Evolutionary conservation across 30 jellyfish, hydroid and myxozoan species (phyloP), one percentile per base, ranked within the genome.

Genomic region (Hydra vulgaris): DNA sequence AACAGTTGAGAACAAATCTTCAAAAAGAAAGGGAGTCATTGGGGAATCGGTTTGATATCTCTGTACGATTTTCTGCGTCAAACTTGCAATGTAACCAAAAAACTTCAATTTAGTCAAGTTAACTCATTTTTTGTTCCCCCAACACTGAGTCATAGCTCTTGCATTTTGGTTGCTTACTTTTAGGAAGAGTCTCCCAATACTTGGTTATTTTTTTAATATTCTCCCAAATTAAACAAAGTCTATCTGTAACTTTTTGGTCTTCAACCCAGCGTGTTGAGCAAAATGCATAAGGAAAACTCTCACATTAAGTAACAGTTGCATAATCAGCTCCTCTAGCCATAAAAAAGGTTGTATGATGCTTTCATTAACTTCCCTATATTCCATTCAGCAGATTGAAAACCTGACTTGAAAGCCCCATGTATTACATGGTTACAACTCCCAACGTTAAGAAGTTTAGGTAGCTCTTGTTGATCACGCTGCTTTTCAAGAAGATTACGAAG

Each of bases 181-280:
- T 69, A 21, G 76, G 76, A 69, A 69, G 76, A 69, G 26, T 1
- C 15, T 69, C 76, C 76, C 76, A 69, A 69, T 1, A 69, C 76
- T 69, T 69, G 25, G 27, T 23, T 8, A 69, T 69, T 69, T 69
- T 69, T 23, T 20, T 23, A 69, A 69, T 69, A 69, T 69, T 69
- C 27, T 69, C 76, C 76, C 76, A 69, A 69, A 69, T 69, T 69
- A 20, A 21, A 69, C 25, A 20, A 1, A 69, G 15, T 20, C 76
- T 21, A 4, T 69, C 76, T 69, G 76, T 15, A 20, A 69, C 76
- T 8, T 20, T 23, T 69, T 69, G 25, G 76, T 69, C 76, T 69
- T 69, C 76, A 21, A 69, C 76, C 76, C 76, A 69, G 26, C 76
- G 12, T 40, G n/a, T n/a, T n/a, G n/a, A n/a, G n/a, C n/a, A n/a